Conservation (phyloP, 2,888 invertebrate species). For the Leistus spinibarbis region DNA sequence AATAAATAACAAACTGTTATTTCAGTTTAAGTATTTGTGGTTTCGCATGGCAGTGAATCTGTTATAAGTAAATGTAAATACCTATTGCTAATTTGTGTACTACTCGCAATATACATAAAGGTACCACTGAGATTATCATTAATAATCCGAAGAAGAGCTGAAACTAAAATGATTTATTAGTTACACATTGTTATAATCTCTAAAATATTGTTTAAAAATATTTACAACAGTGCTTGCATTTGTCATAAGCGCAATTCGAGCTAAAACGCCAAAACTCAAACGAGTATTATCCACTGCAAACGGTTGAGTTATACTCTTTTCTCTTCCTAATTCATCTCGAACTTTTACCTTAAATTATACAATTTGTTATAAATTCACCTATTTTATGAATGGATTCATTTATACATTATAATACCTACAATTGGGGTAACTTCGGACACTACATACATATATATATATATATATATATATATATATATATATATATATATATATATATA, state of each 20-base stretch:
- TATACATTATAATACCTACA: too few species aligned
- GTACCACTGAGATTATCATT: conserved; percentile 66
- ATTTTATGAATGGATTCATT: background rate
- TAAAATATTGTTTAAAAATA: conserved; percentile 42
- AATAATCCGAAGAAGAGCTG: conserved; percentile 70
- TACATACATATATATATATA: too few species aligned
- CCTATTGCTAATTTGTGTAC: conserved; percentile 64
- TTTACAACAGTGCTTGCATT: conserved; percentile 76
- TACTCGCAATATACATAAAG: conserved; percentile 67
- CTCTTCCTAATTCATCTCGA: conserved; percentile 64
- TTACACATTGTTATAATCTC: background rate
- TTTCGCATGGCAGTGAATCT: background rate
- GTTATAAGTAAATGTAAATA: too few species aligned
- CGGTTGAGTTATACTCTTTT: conserved; percentile 66
- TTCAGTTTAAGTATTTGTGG: background rate
- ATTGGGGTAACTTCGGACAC: too few species aligned
- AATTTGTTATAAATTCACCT: conserved; percentile 1
- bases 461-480: too few species aligned
- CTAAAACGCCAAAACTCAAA: conserved; percentile 68
- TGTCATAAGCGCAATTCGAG: conserved; percentile 78
- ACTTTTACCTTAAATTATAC: conserved; percentile 61
- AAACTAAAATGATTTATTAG: conserved; percentile 62
- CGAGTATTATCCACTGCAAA: conserved; percentile 79
- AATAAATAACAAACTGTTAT: too few species aligned
- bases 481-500: too few species aligned